Evolutionary conservation across 2,113 vertebrate genomes (phyloP), one percentile per base, ranked within the genome.

Genomic region (Perccottus glenii): DNA sequence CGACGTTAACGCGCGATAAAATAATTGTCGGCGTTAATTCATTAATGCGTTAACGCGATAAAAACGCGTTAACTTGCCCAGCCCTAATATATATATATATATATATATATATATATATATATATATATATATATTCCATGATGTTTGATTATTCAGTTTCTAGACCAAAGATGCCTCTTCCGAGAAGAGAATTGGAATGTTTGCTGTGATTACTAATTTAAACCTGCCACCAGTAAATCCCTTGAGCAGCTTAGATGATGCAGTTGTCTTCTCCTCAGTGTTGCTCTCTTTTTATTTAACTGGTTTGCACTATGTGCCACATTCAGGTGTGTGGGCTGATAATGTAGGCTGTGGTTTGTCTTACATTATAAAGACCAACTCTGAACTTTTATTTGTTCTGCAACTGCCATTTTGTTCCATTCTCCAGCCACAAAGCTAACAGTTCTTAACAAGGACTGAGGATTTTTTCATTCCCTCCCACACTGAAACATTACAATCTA

Each of bases 231-330:
- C 47, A 60, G 67, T 60, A 86, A 86, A 89, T 87, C 88, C 78
- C 59, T 80, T 90, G 77, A 90, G 88, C 84, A 82, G 87, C 83
- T 88, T 87, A 85, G 48, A 84, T 3, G 55, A 64, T 69, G 61
- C 61, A 56, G 72, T 56, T 66, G 36, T 50, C 48, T 48, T 4
- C 70, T 72, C 42, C 49, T 62, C 36, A 33, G 43, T 9, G 58
- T 33, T 10, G 49, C n/a, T 47, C 56, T 38, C 71, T 6, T 77
- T n/a, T 82, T 75, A 57, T 75, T 75, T 71, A 14, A 19, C 14
- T 46, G n/a, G 75, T 73, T 67, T 66, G 43, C 66, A 60, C 59
- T 27, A 42, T 15, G 38, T 64, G 14, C 45, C 12, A 53, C 66
- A 65, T 27, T 45, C 27, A 46, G 60, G 35, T 60, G 4, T 71